These are phyloP conservation scores for Austrolebias charrua DNA, from an alignment of 2,797 vertebrate species.

Conservation along the genomic window DNA sequence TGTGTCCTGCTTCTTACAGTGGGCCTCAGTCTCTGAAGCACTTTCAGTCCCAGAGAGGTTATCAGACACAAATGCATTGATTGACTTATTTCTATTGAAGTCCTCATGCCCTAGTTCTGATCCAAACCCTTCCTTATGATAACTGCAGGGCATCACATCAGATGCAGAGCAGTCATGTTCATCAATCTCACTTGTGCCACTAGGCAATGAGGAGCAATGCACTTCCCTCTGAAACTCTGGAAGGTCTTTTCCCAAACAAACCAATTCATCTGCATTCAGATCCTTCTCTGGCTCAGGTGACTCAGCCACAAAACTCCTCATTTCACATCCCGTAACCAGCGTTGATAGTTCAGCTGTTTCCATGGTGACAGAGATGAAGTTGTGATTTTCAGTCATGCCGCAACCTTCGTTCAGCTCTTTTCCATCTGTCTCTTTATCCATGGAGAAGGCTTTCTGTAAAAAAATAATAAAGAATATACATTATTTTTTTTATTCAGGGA, in stretches of 20 bases:
- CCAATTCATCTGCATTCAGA: slow-evolving; percentile 42
- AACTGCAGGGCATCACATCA: slow-evolving; percentile 23
- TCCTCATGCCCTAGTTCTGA: slow-evolving; percentile 63
- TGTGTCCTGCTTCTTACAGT: slow-evolving; percentile 60
- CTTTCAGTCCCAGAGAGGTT: slow-evolving; percentile 78
- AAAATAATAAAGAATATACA: slow-evolving; percentile 17
- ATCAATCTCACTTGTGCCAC: slow-evolving; percentile 24
- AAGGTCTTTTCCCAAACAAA: slow-evolving; percentile 46
- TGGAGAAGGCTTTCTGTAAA: slow-evolving; percentile 68
- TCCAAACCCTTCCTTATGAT: slow-evolving; percentile 60
- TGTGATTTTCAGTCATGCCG: slow-evolving; percentile 71
- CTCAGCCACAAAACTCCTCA: slow-evolving; percentile 63
- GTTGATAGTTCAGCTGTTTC: slow-evolving; percentile 79
- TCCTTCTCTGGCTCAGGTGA: slow-evolving; percentile 59
- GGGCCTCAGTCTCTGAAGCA: slow-evolving; percentile 75
- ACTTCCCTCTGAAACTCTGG: slow-evolving; percentile 46
- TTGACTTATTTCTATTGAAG: slow-evolving; percentile 78
- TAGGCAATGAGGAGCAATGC: slow-evolving; percentile 45
- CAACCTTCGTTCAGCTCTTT: slow-evolving; percentile 68
- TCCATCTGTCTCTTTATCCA: slow-evolving; percentile 64
- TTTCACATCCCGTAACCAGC: slow-evolving; percentile 66
- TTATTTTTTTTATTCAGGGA: slow-evolving; percentile 4
- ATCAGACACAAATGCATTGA: slow-evolving; percentile 76
- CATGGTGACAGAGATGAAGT: slow-evolving; percentile 76
- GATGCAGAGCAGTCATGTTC: slow-evolving; percentile 35